Conservation (phyloP, 64 coral and sea anemone genomes). For the Dendrophyllia cribrosa region DNA sequence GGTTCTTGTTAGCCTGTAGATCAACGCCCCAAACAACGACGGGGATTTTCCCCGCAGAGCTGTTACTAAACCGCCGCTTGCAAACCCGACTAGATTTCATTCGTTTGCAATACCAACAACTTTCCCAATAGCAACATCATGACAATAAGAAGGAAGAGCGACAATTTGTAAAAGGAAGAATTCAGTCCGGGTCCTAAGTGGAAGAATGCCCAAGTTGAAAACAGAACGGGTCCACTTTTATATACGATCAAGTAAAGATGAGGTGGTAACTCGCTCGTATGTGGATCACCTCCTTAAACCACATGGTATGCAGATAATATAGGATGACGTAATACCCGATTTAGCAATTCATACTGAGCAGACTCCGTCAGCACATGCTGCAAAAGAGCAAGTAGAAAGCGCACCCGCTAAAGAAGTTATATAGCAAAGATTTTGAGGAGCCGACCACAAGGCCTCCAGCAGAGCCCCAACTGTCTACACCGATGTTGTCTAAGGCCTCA, state of each 20-base stretch:
- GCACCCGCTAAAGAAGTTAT: background rate
- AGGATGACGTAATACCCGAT: background rate
- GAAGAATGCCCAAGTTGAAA: background rate
- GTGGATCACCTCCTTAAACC: background rate
- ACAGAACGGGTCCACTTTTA: background rate
- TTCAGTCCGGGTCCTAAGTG: background rate
- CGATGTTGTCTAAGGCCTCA: background rate
- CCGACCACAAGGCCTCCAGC: background rate
- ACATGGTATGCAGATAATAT: background rate
- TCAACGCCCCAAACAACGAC: background rate
- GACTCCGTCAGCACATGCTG: background rate
- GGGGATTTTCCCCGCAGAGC: too few species aligned
- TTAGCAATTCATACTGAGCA: background rate
- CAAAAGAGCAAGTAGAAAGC: background rate
- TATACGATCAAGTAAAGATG: background rate
- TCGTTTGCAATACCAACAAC: background rate
- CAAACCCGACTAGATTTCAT: background rate
- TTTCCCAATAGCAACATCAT: background rate
- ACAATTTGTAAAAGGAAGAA: background rate
- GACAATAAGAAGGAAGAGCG: background rate
- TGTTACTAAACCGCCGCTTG: background rate
- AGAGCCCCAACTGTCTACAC: background rate
- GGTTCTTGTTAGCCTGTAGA: background rate
- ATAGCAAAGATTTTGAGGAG: background rate
- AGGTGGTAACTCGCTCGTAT: background rate